Evolutionary conservation across 2,797 vertebrate species (phyloP).

Genomic region (Pangasius krempfi): DNA sequence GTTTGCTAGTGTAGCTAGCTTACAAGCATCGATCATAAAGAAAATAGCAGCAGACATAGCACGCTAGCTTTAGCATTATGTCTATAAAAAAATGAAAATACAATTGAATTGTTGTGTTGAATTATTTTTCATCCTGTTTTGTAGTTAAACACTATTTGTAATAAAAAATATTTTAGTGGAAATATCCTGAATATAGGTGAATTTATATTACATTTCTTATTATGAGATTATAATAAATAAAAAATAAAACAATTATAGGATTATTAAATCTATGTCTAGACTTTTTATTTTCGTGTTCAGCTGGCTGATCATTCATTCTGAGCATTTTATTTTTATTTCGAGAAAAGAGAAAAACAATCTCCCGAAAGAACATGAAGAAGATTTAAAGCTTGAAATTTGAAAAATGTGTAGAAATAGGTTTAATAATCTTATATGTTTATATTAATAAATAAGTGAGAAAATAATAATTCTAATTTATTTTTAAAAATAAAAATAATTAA

Average conservation of each 20-base stretch:
- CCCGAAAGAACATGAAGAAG: not conserved
- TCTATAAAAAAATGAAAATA: not conserved
- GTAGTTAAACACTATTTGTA: not conserved
- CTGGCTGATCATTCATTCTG: not conserved
- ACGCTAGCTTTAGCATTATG: not conserved
- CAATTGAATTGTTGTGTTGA: no score
- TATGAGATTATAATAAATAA: not conserved
- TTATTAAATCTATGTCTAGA: not conserved
- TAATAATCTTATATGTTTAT: not conserved
- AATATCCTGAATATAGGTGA: not conserved
- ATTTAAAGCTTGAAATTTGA: not conserved
- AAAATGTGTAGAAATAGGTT: not conserved
- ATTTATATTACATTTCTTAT: not conserved
- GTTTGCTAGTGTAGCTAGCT: not conserved
- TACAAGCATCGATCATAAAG: not conserved
- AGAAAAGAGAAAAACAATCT: not conserved
- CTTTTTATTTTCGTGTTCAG: not conserved
- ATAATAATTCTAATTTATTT: not conserved
- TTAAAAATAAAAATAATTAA: no score
- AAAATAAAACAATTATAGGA: not conserved
- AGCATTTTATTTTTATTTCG: not conserved
- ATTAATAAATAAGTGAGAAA: not conserved
- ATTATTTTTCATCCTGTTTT: not conserved
- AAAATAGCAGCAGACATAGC: not conserved
- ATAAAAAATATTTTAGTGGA: not conserved